Evolutionary conservation across 2,113 vertebrate species (phyloP), one percentile per base, ranked within the genome.

Genomic region (Gallinago media): DNA sequence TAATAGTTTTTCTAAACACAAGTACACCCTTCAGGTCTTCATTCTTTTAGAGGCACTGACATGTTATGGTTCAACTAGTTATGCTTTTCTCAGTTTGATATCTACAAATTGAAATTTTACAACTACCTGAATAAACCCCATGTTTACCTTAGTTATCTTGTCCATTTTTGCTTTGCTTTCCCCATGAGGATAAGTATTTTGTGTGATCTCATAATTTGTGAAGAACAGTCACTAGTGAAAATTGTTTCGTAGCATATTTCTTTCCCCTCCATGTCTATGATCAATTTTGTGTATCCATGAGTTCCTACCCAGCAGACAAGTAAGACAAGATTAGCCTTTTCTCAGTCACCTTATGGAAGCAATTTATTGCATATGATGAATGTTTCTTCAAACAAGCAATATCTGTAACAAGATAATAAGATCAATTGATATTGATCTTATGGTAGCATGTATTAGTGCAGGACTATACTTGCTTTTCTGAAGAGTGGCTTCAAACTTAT

Each of bases 1-100:
- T 72, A 91, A 89, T 32, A 93, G 25, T 42, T 82, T 88, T 88
- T 85, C 74, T 93, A 94, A 97, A 95, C 73, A 96, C 4, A 87
- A 21, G 10, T 84, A 72, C 56, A 87, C 70, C 47, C 73, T 89
- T 40, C n/a, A 85, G 38, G 34, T 70, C 58, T 94, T 82, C 23
- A 72, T 81, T 46, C 10, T 91, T 92, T 77, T 61, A 66, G 49
- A 62, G 34, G 10, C 34, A 84, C 27, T 76, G 65, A 67, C 31
- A 81, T 61, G 36, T 67, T 65, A 22, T 73, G 2, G 3, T 96
- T 85, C 63, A 68, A 36, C 15, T 29, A 59, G 22, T 23, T 88
- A 27, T 14, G 23, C 3, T 50, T 72, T 67, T 84, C 21, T 49
- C 58, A 29, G 34, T 32, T 88, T 89, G 31, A n/a, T 85, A 70